Percentiles rank a stretch among this genome's conserved stretches.
Conservation (phyloP, 2,113 vertebrate genomes). For the Tenebrosternarchus preto region DNA sequence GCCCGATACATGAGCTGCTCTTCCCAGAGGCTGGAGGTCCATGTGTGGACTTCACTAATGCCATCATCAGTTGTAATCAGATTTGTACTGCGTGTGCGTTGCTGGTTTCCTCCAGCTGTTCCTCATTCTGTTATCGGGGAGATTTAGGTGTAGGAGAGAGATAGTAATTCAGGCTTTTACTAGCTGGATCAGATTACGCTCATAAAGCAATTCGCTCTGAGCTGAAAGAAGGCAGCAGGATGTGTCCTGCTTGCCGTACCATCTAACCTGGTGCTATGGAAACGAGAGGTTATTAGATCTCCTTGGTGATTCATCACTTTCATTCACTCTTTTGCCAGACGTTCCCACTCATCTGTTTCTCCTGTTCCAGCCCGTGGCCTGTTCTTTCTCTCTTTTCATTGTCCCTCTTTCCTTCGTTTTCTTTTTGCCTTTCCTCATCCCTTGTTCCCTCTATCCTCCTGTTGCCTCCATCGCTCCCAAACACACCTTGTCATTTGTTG, state of each 20-base stretch:
- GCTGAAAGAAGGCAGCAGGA: background rate
- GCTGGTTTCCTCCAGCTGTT: conserved; percentile 46
- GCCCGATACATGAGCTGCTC: background rate
- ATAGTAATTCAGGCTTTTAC: conserved; percentile 29
- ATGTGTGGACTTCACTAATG: conserved; percentile 25
- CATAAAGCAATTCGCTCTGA: conserved; percentile 30
- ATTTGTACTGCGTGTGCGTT: conserved; percentile 21
- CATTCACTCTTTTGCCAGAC: background rate
- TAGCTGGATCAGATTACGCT: conserved; percentile 35
- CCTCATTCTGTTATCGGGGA: conserved; percentile 41
- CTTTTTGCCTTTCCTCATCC: background rate
- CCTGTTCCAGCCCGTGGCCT: background rate
- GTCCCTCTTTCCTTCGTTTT: background rate
- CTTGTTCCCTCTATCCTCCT: background rate
- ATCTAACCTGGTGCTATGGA: background rate
- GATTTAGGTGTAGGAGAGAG: conserved; percentile 37
- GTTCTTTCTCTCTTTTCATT: background rate
- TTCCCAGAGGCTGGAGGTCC: conserved; percentile 7
- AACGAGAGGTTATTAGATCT: background rate
- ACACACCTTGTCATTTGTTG: background rate
- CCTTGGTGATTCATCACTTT: background rate
- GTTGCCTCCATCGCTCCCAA: background rate
- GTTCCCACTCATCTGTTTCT: background rate
- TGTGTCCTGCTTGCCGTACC: background rate
- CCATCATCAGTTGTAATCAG: conserved; percentile 51